Evolutionary conservation across 2,888 invertebrate species (phyloP).

Genomic region (Melinaea marsaeus): DNA sequence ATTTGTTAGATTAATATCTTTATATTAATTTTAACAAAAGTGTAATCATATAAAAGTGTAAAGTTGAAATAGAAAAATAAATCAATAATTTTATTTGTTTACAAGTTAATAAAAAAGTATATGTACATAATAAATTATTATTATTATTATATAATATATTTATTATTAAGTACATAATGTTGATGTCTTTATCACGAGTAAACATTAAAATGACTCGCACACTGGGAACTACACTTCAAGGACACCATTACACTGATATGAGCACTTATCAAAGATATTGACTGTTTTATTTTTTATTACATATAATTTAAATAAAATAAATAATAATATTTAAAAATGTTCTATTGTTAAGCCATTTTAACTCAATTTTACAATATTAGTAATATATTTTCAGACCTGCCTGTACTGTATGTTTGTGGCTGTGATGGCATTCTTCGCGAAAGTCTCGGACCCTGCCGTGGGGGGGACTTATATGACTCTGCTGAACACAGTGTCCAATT

Average conservation of each 20-base stretch:
- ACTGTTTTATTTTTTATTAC: too few relatives aligned
- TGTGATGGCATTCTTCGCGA: conserved; percentile 98
- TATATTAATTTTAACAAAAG: too few relatives aligned
- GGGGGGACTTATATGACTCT: conserved; percentile 99
- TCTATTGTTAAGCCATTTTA: too few relatives aligned
- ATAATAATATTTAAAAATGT: too few relatives aligned
- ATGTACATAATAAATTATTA: not conserved
- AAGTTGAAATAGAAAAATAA: too few relatives aligned
- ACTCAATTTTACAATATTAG: not conserved
- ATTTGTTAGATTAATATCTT: not conserved
- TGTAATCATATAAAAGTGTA: too few relatives aligned
- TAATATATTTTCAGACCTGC: conserved; percentile 82
- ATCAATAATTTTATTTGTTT: too few relatives aligned
- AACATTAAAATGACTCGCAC: not conserved
- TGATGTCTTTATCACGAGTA: not conserved
- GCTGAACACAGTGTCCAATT: conserved; percentile 95
- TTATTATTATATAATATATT: conserved; percentile 6
- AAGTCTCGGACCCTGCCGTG: conserved; percentile 96
- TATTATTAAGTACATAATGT: conserved; percentile 9
- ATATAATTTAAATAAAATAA: too few relatives aligned
- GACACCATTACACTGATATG: too few relatives aligned
- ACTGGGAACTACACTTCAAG: too few relatives aligned
- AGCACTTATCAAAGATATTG: too few relatives aligned
- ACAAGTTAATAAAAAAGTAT: too few relatives aligned
- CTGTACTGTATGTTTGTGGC: conserved; percentile 98